phyloP scores from a whole-genome alignment of 2,113 vertebrate species.

The Pluvianellus socialis region DNA sequence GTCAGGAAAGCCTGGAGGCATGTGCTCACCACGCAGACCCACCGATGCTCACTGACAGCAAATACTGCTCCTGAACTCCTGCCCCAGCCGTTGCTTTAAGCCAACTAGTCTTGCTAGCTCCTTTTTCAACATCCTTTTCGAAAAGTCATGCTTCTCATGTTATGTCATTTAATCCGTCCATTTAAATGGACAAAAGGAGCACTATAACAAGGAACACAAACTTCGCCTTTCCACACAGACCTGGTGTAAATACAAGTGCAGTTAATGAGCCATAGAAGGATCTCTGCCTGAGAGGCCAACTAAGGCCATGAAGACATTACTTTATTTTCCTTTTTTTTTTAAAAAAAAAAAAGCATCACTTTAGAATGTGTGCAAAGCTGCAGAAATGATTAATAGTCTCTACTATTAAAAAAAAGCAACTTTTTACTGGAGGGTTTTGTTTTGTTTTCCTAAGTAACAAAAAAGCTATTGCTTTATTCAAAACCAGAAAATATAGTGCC shows the following conservation, averaged over 20 bases:
- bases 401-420: neutral
- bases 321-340: neutral
- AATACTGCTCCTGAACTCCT: neutral
- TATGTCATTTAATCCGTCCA: neutral
- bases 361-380: neutral
- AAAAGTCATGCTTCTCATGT: neutral
- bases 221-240: neutral
- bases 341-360: neutral
- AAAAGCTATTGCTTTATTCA: neutral
- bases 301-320: neutral
- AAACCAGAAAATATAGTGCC: neutral
- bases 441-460: neutral
- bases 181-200: neutral
- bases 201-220: neutral
- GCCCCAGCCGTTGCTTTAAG: neutral
- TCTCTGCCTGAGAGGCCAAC: neutral
- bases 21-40: neutral
- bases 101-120: neutral
- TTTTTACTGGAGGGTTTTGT: neutral
- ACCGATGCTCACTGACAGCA: fast-evolving
- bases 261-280: neutral
- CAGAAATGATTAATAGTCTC: neutral
- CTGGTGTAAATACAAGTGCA: neutral
- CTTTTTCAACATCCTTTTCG: neutral
- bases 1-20: neutral